Percentiles rank a stretch among this genome's conserved stretches.
These are phyloP conservation scores for Phrynosoma platyrhinos DNA, from an alignment of 2,113 vertebrate species.

Conservation along the genomic window DNA sequence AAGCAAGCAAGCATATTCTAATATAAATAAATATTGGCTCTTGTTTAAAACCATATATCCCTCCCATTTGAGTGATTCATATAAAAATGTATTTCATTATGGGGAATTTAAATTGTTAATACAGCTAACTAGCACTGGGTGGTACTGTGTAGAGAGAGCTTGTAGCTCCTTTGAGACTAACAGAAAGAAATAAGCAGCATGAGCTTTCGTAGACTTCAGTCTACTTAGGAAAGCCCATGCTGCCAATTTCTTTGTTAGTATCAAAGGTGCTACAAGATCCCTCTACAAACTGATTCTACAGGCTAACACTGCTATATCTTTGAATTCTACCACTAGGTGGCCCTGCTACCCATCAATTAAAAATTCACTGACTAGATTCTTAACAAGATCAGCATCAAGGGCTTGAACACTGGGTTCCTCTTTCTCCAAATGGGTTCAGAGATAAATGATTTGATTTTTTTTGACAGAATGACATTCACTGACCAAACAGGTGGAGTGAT, in stretches of 20 bases:
- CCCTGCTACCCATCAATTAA: constrained; percentile 33
- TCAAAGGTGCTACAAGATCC: too few relatives aligned
- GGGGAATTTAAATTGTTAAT: constrained; percentile 12
- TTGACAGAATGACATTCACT: background rate
- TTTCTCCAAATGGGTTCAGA: too few relatives aligned
- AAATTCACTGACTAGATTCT: background rate
- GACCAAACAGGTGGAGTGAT: background rate
- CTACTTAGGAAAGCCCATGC: too few relatives aligned
- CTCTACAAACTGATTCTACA: too few relatives aligned
- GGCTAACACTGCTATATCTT: too few relatives aligned
- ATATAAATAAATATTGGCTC: background rate
- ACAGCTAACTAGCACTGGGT: constrained; percentile 58
- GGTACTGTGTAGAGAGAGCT: constrained; percentile 52
- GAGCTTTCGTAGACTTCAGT: too few relatives aligned
- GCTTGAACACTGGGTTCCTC: background rate
- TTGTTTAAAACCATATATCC: background rate
- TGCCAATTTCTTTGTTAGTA: too few relatives aligned
- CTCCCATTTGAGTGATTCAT: background rate
- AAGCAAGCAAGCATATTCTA: background rate
- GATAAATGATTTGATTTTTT: background rate
- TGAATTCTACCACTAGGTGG: too few relatives aligned
- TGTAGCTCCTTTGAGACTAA: too few relatives aligned
- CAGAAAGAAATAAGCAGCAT: too few relatives aligned
- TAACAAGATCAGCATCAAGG: background rate
- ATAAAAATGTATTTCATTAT: background rate